Percentiles rank a stretch among this genome's conserved stretches.
Evolutionary conservation across 2,888 invertebrate species (phyloP).

Genomic region (Leptinotarsa peninsularis): DNA sequence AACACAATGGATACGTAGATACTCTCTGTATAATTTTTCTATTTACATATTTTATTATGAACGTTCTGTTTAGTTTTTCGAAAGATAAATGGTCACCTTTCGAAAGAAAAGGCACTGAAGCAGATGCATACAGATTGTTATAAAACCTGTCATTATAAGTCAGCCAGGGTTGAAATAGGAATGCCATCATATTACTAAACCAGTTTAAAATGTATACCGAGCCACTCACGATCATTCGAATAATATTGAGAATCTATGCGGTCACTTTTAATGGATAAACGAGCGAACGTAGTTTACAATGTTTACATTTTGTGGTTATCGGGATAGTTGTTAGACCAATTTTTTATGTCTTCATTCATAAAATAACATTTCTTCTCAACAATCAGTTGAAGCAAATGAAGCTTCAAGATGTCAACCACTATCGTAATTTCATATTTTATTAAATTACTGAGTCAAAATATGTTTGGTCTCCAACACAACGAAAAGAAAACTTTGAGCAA

Average conservation of each 20-base stretch:
- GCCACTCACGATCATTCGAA: conserved; percentile 45
- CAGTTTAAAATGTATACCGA: conserved; percentile 51
- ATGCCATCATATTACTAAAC: conserved; percentile 47
- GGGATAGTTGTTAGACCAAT: not conserved
- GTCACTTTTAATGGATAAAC: conserved; percentile 14
- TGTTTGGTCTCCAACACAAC: too few relatives aligned
- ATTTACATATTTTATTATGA: not conserved
- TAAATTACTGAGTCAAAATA: too few relatives aligned
- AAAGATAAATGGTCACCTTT: conserved; percentile 3
- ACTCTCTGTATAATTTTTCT: not conserved
- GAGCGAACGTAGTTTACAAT: not conserved
- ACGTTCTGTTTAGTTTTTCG: not conserved
- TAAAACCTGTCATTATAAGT: conserved; percentile 37
- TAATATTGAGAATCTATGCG: conserved; percentile 41
- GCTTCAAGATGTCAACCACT: too few relatives aligned
- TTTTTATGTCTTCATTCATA: too few relatives aligned
- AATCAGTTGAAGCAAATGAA: too few relatives aligned
- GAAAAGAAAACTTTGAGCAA: too few relatives aligned
- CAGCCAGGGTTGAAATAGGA: conserved; percentile 38
- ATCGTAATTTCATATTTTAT: too few relatives aligned
- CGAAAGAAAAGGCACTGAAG: not conserved
- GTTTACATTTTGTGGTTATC: not conserved
- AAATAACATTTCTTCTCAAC: too few relatives aligned
- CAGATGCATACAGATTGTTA: not conserved
- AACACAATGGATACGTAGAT: not conserved